Conservation (phyloP, 2,113 vertebrate genomes). For the Corythaixoides concolor region DNA sequence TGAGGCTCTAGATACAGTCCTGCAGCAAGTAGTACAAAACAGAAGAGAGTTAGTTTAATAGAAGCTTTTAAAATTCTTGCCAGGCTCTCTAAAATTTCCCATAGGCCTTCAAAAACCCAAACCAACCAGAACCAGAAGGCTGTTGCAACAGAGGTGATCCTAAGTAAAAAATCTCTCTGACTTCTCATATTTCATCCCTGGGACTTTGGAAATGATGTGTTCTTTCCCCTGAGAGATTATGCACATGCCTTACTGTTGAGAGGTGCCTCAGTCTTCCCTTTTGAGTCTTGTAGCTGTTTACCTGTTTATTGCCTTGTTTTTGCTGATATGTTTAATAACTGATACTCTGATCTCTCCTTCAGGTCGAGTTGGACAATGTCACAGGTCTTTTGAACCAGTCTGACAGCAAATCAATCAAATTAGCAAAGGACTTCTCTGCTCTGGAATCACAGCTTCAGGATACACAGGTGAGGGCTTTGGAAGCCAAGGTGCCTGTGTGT, state of each 20-base stretch:
- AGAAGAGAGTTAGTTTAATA: background rate
- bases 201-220: background rate
- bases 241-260: background rate
- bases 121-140: background rate
- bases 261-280: background rate
- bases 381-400: constrained; percentile 83
- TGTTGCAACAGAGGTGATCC: background rate
- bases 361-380: constrained; percentile 91
- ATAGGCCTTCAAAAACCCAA: background rate
- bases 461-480: constrained; percentile 80
- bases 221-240: background rate
- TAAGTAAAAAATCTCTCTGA: background rate
- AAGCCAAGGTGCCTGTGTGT: background rate
- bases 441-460: constrained; percentile 97
- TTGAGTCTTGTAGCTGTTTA: background rate
- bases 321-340: background rate
- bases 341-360: background rate
- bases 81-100: background rate
- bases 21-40: background rate
- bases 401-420: constrained; percentile 93
- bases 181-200: background rate
- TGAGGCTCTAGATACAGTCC: background rate
- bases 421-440: constrained; percentile 89
- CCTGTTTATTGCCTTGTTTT: background rate
- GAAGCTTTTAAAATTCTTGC: background rate